Evolutionary conservation across 2,888 invertebrate species (phyloP).

Genomic region (Parnassius mnemosyne): DNA sequence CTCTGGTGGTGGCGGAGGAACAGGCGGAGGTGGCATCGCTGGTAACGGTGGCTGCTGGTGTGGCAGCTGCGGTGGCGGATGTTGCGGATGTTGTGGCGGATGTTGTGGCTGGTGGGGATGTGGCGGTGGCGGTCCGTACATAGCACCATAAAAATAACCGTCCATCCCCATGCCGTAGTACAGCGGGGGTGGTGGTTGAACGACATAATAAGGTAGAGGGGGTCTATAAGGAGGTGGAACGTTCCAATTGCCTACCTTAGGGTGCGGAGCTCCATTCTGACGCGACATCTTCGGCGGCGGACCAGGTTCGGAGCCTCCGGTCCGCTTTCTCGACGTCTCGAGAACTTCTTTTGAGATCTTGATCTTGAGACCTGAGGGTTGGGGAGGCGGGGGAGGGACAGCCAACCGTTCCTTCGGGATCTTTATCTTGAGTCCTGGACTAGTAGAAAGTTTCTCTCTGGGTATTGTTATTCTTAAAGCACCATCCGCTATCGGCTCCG

Average conservation of each 20-base stretch:
- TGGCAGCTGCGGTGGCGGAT: conserved; percentile 32
- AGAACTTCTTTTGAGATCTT: conserved; percentile 90
- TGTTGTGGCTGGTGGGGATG: conserved; percentile 62
- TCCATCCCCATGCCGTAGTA: conserved; percentile 54
- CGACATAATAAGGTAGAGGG: conserved; percentile 63
- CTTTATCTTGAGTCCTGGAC: conserved; percentile 87
- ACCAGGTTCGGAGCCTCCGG: conserved; percentile 51
- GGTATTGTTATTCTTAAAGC: conserved; percentile 69
- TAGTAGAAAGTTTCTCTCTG: conserved; percentile 61
- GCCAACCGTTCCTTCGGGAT: conserved; percentile 88
- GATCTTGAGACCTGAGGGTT: conserved; percentile 83
- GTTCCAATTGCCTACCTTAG: conserved; percentile 68
- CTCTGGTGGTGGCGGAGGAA: conserved; percentile 82
- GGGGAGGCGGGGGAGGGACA: conserved; percentile 70
- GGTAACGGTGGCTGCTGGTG: conserved; percentile 28
- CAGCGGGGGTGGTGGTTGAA: conserved; percentile 65
- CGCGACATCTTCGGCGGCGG: conserved; percentile 55
- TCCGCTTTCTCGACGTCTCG: conserved; percentile 65
- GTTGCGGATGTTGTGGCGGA: conserved; percentile 51
- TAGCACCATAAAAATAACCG: conserved; percentile 47
- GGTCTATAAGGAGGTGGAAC: conserved; percentile 53
- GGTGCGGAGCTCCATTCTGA: conserved; percentile 63
- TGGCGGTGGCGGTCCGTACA: conserved; percentile 40
- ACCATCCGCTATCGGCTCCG: conserved; percentile 45
- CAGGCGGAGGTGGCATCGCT: conserved; percentile 55